Evolutionary conservation across 2,888 invertebrate genomes (phyloP).

Genomic region (Polia nebulosa): DNA sequence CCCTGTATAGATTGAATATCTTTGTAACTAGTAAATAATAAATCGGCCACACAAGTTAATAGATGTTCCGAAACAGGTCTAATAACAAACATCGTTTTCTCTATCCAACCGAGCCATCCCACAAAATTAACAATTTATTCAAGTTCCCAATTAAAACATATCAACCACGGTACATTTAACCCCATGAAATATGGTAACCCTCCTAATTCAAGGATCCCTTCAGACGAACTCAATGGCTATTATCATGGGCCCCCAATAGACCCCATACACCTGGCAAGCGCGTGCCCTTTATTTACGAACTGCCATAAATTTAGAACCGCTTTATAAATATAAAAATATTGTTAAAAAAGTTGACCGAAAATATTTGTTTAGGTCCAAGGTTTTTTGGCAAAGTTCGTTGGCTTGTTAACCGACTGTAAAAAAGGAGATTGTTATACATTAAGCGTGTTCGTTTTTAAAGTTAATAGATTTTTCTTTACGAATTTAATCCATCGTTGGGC

Average conservation of each 20-base stretch:
- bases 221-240: conserved; percentile 57
- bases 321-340: conserved; percentile 31
- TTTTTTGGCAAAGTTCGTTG: neutral
- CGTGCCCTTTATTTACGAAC: conserved; percentile 71
- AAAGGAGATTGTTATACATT: neutral
- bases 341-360: neutral
- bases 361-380: conserved; percentile 22
- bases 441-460: no score
- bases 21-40: no score
- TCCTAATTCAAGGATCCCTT: conserved; percentile 56
- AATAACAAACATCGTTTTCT: neutral
- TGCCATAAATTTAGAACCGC: conserved; percentile 39
- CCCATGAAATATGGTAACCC: conserved; percentile 50
- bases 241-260: conserved; percentile 27
- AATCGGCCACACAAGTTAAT: no score
- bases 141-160: conserved; percentile 36
- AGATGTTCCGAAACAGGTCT: neutral
- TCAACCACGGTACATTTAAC: conserved; percentile 56
- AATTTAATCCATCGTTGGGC: no score
- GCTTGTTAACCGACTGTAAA: neutral
- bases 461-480: no score
- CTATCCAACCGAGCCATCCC: neutral
- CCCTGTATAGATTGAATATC: no score
- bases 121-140: conserved; percentile 6
- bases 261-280: conserved; percentile 75